Base-by-base conservation (phyloP, 1,140 invertebrate species). In the Zaprionus kolodkinae region DNA sequence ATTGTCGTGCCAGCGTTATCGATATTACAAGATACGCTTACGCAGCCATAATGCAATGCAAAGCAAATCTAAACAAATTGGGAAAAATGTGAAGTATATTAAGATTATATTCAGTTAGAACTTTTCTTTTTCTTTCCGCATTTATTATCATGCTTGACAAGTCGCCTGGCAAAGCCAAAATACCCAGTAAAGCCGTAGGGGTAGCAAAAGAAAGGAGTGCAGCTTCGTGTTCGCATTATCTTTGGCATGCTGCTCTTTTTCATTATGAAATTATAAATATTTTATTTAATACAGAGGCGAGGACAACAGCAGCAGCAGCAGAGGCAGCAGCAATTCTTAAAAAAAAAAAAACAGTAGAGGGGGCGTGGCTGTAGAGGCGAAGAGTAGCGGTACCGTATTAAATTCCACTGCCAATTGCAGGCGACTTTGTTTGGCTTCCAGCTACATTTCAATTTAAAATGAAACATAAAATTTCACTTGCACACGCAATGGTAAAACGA, bases 361-460 rank as follows among this genome's bases (percentile, higher is more conserved):
- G 50, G 11, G 11, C 9, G 54, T 9, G 36, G 27, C 2, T 25
- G 11, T n/a, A n/a, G n/a, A 1, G 21, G 13, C 33, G 5, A 15
- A 11, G 33, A 55, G 59, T 21, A 48, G 33, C 43, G 36, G 35
- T 55, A 21, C 48, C n/a, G 72, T 68, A 64, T 76, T 77, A 76
- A 81, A 79, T 79, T 79, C 76, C 78, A 72, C 13, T 71, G 78
- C 76, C 78, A 76, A 80, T 80, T 78, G 72, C 66, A 78, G 67
- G 66, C 66, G 76, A 76, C 67, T 81, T 81, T 76, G 72, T 75
- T 66, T 73, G 68, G 76, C 79, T 71, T 67, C 60, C 62, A 72
- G 79, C 72, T 72, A 76, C 48, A 64, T 81, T 81, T 81, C 79
- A 81, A 76, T 81, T 79, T 81, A 76, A 79, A 81, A 79, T 79